Percentiles rank a stretch among this genome's conserved stretches.
phyloP scores from a whole-genome alignment of 2,113 vertebrate species.

The Aspidoscelis tigris region DNA sequence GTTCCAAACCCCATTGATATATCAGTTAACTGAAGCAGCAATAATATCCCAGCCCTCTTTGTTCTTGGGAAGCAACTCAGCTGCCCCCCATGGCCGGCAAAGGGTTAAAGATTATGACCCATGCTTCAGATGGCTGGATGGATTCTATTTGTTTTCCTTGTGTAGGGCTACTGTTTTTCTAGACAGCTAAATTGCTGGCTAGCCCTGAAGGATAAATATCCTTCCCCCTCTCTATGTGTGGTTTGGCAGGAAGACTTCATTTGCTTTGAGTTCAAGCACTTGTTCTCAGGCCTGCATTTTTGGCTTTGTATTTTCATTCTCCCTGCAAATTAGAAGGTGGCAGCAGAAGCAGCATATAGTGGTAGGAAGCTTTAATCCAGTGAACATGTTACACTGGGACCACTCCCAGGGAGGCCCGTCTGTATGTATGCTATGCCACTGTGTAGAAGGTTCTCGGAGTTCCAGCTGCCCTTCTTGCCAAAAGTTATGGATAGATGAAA shows the following conservation, averaged over 20 bases:
- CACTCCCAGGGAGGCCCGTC: background rate
- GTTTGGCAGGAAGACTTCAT: slow-evolving; percentile 37
- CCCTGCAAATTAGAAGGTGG: background rate
- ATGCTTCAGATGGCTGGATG: background rate
- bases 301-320: background rate
- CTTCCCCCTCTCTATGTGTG: background rate
- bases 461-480: too few species aligned
- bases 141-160: slow-evolving; percentile 49
- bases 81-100: too few species aligned
- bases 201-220: slow-evolving; percentile 40
- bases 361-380: background rate
- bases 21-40: background rate
- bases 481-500: too few species aligned
- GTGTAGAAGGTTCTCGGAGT: too few species aligned
- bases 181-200: slow-evolving; percentile 53
- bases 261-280: slow-evolving; percentile 6
- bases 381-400: background rate
- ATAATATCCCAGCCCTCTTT: background rate
- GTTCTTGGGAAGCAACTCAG: background rate
- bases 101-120: background rate
- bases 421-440: too few species aligned
- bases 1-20: too few species aligned
- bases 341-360: background rate
- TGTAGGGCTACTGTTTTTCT: slow-evolving; percentile 44
- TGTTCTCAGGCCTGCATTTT: background rate